Base-by-base conservation (phyloP, 2,797 vertebrate genomes). In the Rachycentron canadum region DNA sequence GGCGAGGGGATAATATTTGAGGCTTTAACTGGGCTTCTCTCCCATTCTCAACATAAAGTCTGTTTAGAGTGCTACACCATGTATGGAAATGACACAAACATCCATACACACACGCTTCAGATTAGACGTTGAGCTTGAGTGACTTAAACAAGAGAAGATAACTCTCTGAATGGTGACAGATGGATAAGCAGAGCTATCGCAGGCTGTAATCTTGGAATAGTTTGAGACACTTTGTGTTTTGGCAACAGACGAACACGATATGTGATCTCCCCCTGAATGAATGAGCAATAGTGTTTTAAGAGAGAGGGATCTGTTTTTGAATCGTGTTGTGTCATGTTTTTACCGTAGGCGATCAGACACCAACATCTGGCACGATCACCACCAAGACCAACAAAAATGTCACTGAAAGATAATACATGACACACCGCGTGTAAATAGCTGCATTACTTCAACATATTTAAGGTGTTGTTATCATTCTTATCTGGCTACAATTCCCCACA, bases 221-320 rank as follows among this genome's bases (percentile, higher is more conserved):
- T 90, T 87, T 85, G 70, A 93, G 88, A 89, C 88, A 91, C 82
- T 83, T 91, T 86, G 80, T 94, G 92, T 94, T 95, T 95, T 95
- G 95, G 93, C 94, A 95, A 94, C 93, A 94, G 83, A 85, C 52
- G 60, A 82, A 89, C 89, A 83, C 69, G 93, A 94, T 86, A 95
- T 91, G 85, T 81, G 93, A 95, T 91, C 88, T 78, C 76, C 76
- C 70, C 69, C 74, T 68, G 87, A 91, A 90, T 91, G 91, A 92
- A 93, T 90, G 88, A 87, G 89, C 76, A 87, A 89, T 73, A 87
- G 78, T 88, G 89, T 86, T 91, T 91, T 74, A 91, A 91, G 87
- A 88, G 88, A 73, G 66, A 77, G 58, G 63, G 88, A 92, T 91
- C 86, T 88, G 80, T 84, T 87, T 88, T 92, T 87, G 74, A 93